Evolutionary conservation across 2,797 vertebrate genomes (phyloP), one percentile per base, ranked within the genome.

Genomic region (Capromys pilorides): DNA sequence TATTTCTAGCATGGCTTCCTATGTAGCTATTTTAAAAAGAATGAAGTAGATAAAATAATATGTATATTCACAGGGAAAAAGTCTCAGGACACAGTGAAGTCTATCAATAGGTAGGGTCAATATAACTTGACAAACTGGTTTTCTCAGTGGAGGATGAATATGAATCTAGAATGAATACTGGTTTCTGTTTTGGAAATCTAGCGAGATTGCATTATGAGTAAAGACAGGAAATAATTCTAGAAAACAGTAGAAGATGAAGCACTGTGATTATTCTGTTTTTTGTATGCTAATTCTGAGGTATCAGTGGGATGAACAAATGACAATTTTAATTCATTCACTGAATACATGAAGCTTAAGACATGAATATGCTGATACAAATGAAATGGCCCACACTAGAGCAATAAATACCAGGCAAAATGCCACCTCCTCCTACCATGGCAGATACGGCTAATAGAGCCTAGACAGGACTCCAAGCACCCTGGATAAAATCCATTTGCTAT

Each of bases 1-100:
- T 7, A 49, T 51, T 86, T 36, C 57, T 21, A 82, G 21, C 51
- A 64, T 1, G 11, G 49, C 57, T 95, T 71, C 24, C 59, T 62
- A 86, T 6, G 2, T 1, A 91, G 69, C 16, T 85, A 4, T 83
- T 94, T 94, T 81, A 66, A 67, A 90, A 91, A 90, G 57, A 95
- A 86, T 79, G 18, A 19, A 86, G 26, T 31, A 82, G 0, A 57
- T 71, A 83, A 0, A 84, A 28, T 57, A 90, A 86, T 8, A 69
- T 9, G 57, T 4, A 62, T 45, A 88, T 6, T 39, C 39, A 61
- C 1, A 41, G 41, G 57, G 31, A 69, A 78, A 86, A 39, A 90
- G 21, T 82, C 89, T 86, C 22, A 85, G 79, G 86, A 75, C 39
- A 86, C 75, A 49, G 0, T 59, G 71, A 90, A 87, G 81, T 13